These are phyloP conservation scores for Indicator indicator DNA, from an alignment of 2,113 vertebrate genomes.

Conservation along the genomic window DNA sequence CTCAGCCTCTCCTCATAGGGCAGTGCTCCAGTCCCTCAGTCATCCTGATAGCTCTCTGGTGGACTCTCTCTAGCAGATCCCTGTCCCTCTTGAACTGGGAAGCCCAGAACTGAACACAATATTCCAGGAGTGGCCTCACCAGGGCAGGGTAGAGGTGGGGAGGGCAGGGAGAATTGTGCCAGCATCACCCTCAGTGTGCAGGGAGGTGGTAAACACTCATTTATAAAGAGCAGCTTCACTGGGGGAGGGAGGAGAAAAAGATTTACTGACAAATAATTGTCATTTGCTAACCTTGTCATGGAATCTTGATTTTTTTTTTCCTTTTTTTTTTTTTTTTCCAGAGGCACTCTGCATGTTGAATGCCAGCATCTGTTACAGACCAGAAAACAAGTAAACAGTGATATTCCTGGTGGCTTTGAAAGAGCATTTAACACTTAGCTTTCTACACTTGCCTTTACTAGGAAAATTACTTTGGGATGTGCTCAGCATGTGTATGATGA, in stretches of 20 bases:
- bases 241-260: background rate
- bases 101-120: no score
- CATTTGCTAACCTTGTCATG: slow-evolving; percentile 62
- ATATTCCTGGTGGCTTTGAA: slow-evolving; percentile 71
- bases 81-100: no score
- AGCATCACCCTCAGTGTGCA: accelerated
- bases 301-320: background rate
- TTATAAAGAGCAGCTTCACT: background rate
- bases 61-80: no score
- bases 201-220: background rate
- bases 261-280: slow-evolving; percentile 48
- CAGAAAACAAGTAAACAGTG: slow-evolving; percentile 58
- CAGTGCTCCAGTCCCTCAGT: no score
- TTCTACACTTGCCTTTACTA: slow-evolving; percentile 53
- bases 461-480: slow-evolving; percentile 59
- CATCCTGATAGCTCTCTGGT: no score
- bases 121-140: no score
- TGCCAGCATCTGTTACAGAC: slow-evolving; percentile 67
- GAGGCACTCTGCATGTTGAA: slow-evolving; percentile 53
- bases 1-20: no score
- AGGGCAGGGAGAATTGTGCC: no score
- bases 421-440: slow-evolving; percentile 51
- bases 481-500: slow-evolving; percentile 44
- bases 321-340: slow-evolving; percentile 44
- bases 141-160: no score